These are phyloP conservation scores for Indicator indicator DNA, from an alignment of 2,113 vertebrate genomes.

Conservation along the genomic window DNA sequence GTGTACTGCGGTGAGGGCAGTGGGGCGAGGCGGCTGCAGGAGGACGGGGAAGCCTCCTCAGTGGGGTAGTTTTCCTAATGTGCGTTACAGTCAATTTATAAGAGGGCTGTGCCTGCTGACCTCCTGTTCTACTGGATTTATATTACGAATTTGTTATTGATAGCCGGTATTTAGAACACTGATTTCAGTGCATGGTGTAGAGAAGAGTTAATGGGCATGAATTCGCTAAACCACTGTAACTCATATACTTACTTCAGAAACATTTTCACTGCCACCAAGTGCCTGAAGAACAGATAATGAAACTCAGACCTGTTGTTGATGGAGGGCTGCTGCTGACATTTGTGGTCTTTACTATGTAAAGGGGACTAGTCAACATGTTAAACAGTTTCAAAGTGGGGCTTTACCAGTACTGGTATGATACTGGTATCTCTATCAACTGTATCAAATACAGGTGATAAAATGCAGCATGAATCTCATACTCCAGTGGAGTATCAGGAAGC, in stretches of 20 bases:
- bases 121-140: too few species aligned
- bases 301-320: too few species aligned
- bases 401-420: neutral
- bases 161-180: rapidly evolving
- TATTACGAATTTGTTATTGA: rapidly evolving
- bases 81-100: rapidly evolving
- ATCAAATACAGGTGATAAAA: neutral
- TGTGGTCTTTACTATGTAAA: neutral
- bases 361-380: neutral
- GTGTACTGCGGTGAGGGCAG: neutral
- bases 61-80: too few species aligned
- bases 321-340: neutral
- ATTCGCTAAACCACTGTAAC: too few species aligned
- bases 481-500: neutral
- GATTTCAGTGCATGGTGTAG: rapidly evolving
- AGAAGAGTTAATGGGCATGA: rapidly evolving
- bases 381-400: neutral
- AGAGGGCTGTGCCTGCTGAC: too few species aligned
- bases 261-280: neutral
- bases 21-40: neutral
- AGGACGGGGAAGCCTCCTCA: too few species aligned
- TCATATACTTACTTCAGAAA: rapidly evolving
- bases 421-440: neutral
- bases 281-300: too few species aligned
- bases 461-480: neutral